Percentiles rank a stretch among this genome's conserved stretches.
These are phyloP conservation scores for Phania funesta DNA, from an alignment of 2,888 invertebrate species.

Conservation along the genomic window DNA sequence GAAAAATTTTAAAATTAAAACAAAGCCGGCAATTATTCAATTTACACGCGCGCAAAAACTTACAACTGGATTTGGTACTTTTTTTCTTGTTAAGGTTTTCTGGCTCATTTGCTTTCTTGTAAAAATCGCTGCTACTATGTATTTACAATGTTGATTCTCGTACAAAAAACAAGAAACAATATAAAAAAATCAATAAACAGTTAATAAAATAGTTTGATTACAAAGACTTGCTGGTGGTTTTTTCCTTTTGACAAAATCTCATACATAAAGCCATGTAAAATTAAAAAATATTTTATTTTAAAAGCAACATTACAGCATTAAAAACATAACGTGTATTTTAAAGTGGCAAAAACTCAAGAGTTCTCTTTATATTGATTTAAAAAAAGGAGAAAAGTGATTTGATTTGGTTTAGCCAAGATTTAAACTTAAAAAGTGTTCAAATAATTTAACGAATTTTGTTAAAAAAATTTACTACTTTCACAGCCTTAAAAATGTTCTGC, in stretches of 20 bases:
- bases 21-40: conserved; percentile 18
- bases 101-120: conserved; percentile 49
- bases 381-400: conserved; percentile 5
- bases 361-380: background rate
- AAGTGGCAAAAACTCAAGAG: background rate
- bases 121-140: conserved; percentile 17
- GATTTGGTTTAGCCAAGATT: conserved; percentile 16
- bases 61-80: conserved; percentile 63
- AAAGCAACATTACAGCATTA: conserved; percentile 44
- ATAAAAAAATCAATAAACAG: no score
- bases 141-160: background rate
- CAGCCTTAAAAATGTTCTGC: conserved; percentile 68
- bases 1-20: conserved; percentile 10
- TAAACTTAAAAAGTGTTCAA: background rate
- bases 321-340: conserved; percentile 31
- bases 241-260: conserved; percentile 17
- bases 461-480: conserved; percentile 2
- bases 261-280: conserved; percentile 50
- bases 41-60: conserved; percentile 17
- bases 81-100: conserved; percentile 42
- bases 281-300: conserved; percentile 40
- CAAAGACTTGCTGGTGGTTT: conserved; percentile 28
- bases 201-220: conserved; percentile 29
- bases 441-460: background rate
- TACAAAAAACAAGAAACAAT: no score